Evolutionary conservation across 2,797 vertebrate species (phyloP).

Genomic region (Phaenicophaeus curvirostris): DNA sequence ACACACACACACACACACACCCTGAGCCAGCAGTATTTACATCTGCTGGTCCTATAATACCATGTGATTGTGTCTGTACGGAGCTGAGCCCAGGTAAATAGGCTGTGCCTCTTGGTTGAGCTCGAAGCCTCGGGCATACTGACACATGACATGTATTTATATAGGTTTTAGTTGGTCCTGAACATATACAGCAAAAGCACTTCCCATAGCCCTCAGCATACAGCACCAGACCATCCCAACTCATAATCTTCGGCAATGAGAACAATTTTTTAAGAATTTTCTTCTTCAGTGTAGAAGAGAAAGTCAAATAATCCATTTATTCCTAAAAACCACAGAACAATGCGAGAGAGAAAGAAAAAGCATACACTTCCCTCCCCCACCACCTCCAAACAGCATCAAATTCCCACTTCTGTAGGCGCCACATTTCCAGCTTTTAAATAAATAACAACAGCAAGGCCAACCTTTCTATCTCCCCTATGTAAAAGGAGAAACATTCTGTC

Average conservation of each 20-base stretch:
- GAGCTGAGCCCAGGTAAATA: background rate
- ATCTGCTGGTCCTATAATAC: background rate
- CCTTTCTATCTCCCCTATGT: background rate
- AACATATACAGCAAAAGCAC: accelerated
- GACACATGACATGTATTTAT: background rate
- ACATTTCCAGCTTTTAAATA: background rate
- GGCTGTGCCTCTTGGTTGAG: background rate
- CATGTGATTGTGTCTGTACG: background rate
- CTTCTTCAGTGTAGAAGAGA: background rate
- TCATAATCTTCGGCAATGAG: background rate
- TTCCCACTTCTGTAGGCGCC: background rate
- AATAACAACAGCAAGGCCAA: background rate
- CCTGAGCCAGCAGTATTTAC: background rate
- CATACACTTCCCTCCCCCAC: background rate
- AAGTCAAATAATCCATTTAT: background rate
- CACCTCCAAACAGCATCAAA: background rate
- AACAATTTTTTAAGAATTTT: background rate
- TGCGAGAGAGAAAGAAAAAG: background rate
- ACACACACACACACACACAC: accelerated
- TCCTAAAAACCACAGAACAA: background rate
- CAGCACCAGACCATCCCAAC: background rate
- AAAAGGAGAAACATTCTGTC: slow-evolving; percentile 3
- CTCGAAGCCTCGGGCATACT: background rate
- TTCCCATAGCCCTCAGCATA: background rate
- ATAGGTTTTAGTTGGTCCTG: background rate